These are phyloP conservation scores for Brachycybe producta DNA, from an alignment of 2,888 invertebrate species.

Conservation along the genomic window DNA sequence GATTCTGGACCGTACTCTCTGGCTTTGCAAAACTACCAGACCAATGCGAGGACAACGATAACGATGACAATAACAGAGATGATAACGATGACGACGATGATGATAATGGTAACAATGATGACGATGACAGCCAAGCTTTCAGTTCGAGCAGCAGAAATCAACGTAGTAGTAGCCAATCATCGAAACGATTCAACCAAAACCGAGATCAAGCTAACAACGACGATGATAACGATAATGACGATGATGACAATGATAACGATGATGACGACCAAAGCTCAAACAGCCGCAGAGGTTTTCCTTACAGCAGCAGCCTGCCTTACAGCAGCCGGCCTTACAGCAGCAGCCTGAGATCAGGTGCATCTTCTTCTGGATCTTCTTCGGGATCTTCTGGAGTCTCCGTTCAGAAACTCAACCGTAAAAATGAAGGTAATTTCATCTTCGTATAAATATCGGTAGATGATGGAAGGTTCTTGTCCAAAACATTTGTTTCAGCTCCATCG, in stretches of 20 bases:
- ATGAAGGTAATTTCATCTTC: too few species aligned
- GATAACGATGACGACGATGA: neutral
- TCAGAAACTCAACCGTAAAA: too few species aligned
- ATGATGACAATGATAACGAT: neutral
- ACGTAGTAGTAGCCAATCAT: too few species aligned
- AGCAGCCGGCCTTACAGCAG: neutral
- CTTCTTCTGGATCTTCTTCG: neutral
- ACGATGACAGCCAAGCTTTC: too few species aligned
- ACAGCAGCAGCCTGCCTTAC: neutral
- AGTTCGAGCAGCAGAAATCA: too few species aligned
- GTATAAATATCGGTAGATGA: too few species aligned
- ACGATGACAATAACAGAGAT: neutral
- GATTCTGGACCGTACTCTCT: slow-evolving; percentile 1
- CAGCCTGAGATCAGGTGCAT: neutral
- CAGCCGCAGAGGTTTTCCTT: neutral
- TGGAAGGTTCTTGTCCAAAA: too few species aligned
- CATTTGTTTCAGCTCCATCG: too few species aligned
- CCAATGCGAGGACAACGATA: neutral
- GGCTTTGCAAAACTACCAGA: slow-evolving; percentile 3
- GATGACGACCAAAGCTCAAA: neutral
- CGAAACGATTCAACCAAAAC: neutral
- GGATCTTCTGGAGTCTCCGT: too few species aligned
- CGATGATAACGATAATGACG: neutral
- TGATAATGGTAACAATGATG: neutral
- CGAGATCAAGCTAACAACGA: neutral